Percentiles rank a stretch among this genome's conserved stretches.
These are phyloP conservation scores for Chalcosyrphus nemorum DNA, from an alignment of 2,888 invertebrate species.

Conservation along the genomic window DNA sequence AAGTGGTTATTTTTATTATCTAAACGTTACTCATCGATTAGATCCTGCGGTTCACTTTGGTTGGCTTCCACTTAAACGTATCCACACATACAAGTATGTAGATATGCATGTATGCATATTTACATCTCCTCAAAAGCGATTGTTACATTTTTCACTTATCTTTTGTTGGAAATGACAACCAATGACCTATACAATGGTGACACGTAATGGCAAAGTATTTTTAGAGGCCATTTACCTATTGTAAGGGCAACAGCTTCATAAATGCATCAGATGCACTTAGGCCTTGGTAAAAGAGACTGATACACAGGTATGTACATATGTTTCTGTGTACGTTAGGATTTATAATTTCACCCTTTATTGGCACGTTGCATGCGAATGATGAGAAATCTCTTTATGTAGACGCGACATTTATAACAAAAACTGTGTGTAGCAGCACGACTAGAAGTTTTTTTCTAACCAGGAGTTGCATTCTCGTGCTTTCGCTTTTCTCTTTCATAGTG, in stretches of 20 bases:
- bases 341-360: not conserved
- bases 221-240: constrained; percentile 56
- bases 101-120: too few species aligned
- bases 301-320: not conserved
- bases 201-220: constrained; percentile 18
- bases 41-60: not conserved
- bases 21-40: constrained; percentile 22
- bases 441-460: not conserved
- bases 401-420: constrained; percentile 13
- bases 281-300: not conserved
- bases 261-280: constrained; percentile 50
- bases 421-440: not conserved
- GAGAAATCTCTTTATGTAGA: constrained; percentile 34
- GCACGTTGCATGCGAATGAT: not conserved
- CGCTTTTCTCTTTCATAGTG: constrained; percentile 1
- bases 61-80: constrained; percentile 10
- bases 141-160: not conserved
- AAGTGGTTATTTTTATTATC: constrained; percentile 16
- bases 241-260: constrained; percentile 51
- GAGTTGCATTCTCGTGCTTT: not conserved
- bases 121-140: not conserved
- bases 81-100: too few species aligned
- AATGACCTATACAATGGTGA: constrained; percentile 9
- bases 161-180: not conserved
- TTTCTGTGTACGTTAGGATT: not conserved